Conservation (phyloP, 2,113 vertebrate genomes). For the Leptodactylus fuscus region DNA sequence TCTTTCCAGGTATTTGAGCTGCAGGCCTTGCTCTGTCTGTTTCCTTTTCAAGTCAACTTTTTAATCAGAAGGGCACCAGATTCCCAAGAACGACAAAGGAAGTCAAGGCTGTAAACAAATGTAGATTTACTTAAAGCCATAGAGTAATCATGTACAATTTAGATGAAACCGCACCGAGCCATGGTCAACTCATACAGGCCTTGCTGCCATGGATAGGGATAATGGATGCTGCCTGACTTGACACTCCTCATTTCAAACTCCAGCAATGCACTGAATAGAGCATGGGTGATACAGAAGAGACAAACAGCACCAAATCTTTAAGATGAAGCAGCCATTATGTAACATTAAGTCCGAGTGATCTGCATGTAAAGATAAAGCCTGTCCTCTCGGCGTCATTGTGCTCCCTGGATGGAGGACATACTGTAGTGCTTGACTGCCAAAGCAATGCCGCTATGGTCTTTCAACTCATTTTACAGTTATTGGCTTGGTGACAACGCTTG, state of each 20-base stretch:
- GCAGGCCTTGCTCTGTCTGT: constrained; percentile 39
- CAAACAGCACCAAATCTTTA: neutral
- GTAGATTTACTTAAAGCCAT: constrained; percentile 56
- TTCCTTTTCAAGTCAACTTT: constrained; percentile 53
- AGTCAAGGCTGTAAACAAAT: constrained; percentile 42
- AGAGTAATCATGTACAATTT: constrained; percentile 54
- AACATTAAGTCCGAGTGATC: constrained; percentile 42
- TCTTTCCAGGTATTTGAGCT: constrained; percentile 33
- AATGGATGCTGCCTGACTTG: constrained; percentile 27
- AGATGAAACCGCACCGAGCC: constrained; percentile 4
- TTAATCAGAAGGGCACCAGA: constrained; percentile 33
- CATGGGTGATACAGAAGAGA: constrained; percentile 49
- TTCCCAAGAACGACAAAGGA: constrained; percentile 19
- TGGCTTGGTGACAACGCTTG: constrained; percentile 18
- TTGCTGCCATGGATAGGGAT: constrained; percentile 5
- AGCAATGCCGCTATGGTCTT: constrained; percentile 45
- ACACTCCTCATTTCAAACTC: constrained; percentile 54
- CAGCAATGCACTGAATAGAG: constrained; percentile 55
- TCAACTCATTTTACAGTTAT: constrained; percentile 28
- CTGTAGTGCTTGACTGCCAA: constrained; percentile 53
- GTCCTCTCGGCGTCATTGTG: constrained; percentile 22
- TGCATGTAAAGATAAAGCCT: constrained; percentile 55
- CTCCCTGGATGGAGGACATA: neutral
- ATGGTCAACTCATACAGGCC: constrained; percentile 37
- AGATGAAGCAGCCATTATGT: neutral